These are phyloP conservation scores for Seriola dumerili DNA, from an alignment of 2,113 vertebrate species.

Conservation along the genomic window DNA sequence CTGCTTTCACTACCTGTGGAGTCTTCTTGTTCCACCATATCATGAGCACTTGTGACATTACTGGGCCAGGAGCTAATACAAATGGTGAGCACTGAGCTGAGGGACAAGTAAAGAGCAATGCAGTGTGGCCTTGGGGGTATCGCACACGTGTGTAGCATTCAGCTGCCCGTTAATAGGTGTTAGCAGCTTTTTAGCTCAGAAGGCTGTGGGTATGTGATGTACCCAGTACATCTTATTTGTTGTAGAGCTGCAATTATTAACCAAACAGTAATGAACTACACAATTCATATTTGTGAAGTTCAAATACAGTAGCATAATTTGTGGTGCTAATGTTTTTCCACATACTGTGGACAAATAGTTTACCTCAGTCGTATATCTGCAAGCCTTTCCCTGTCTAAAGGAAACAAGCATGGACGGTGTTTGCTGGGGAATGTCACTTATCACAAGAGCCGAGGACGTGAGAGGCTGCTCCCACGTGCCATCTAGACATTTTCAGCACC, in stretches of 20 bases:
- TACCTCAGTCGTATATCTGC: neutral
- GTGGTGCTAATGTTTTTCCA: neutral
- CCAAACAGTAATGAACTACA: neutral
- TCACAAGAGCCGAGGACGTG: neutral
- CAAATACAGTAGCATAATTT: neutral
- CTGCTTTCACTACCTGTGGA: too few relatives aligned
- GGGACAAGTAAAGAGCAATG: neutral
- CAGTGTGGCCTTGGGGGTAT: too few relatives aligned
- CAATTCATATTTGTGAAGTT: neutral
- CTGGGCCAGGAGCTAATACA: neutral
- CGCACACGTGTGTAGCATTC: neutral
- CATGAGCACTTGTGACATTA: neutral
- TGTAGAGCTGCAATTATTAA: neutral
- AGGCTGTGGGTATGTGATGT: neutral
- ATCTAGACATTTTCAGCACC: constrained; percentile 4
- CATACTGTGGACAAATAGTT: neutral
- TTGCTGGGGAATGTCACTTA: neutral
- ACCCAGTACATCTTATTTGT: neutral
- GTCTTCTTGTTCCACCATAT: too few relatives aligned
- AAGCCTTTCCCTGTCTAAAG: neutral
- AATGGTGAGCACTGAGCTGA: neutral
- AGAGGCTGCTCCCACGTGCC: neutral
- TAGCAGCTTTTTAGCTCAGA: neutral
- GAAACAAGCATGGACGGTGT: neutral
- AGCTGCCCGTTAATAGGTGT: neutral